Conservation (phyloP, 1,140 invertebrate species). For the Nasonia giraulti region DNA sequence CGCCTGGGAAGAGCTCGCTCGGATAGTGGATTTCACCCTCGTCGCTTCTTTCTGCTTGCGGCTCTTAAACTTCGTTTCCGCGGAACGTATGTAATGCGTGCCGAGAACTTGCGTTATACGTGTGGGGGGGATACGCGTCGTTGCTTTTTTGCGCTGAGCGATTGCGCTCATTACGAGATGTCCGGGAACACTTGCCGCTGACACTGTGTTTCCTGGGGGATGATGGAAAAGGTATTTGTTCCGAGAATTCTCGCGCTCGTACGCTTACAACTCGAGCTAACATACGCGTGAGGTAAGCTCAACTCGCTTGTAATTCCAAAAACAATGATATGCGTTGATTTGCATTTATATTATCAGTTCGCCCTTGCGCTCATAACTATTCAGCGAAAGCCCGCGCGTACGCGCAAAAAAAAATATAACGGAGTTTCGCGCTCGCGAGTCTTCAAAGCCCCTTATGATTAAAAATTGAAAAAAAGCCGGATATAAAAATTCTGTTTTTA, state of each 20-base stretch:
- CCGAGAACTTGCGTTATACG: no score
- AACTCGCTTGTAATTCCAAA: neutral
- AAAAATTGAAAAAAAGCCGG: neutral
- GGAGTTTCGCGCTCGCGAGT: neutral
- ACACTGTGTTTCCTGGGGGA: no score
- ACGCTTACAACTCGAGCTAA: no score
- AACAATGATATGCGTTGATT: neutral
- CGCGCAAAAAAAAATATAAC: neutral
- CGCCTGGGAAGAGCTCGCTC: constrained; percentile 59
- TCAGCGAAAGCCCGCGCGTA: neutral
- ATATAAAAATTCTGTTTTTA: neutral
- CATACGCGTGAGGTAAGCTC: no score
- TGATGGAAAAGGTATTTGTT: neutral
- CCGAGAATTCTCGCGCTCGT: neutral
- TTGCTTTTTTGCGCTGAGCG: neutral
- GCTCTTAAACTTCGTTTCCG: constrained; percentile 11
- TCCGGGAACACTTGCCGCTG: neutral
- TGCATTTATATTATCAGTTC: neutral
- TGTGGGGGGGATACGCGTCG: neutral
- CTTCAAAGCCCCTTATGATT: neutral
- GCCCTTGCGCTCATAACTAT: neutral
- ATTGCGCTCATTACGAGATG: constrained; percentile 10
- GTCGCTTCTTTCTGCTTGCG: constrained; percentile 20
- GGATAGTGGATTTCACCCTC: constrained; percentile 60
- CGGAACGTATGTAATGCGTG: neutral